Conservation (phyloP, 92 coral and sea anemone genomes). For the Actinostola sp. region DNA sequence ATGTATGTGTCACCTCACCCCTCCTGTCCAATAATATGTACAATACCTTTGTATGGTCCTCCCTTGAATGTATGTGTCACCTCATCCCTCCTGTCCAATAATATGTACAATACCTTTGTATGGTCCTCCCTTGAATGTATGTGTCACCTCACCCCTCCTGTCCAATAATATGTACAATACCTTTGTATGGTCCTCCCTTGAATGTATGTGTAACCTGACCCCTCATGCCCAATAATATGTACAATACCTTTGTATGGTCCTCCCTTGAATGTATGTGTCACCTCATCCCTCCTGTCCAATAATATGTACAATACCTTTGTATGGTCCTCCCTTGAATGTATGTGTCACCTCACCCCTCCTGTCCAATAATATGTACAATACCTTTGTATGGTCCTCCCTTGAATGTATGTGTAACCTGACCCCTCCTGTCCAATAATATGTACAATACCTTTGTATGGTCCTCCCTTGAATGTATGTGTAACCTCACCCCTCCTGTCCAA, state of each 20-base stretch:
- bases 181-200: conserved; percentile 87
- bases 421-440: conserved; percentile 31
- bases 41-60: too few relatives aligned
- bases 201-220: conserved; percentile 79
- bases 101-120: conserved; percentile 51
- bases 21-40: background rate
- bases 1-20: too few relatives aligned
- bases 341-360: too few relatives aligned
- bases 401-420: conserved; percentile 50
- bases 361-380: background rate
- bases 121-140: conserved; percentile 70
- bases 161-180: too few relatives aligned
- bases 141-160: conserved; percentile 69
- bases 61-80: conserved; percentile 36
- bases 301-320: too few relatives aligned
- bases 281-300: too few relatives aligned
- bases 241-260: too few relatives aligned
- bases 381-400: background rate
- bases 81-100: conserved; percentile 55
- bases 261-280: too few relatives aligned
- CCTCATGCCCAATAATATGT: too few relatives aligned
- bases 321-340: too few relatives aligned
- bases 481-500: conserved; percentile 67
- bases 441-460: conserved; percentile 63
- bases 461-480: conserved; percentile 71